These are phyloP conservation scores for Lymantria monacha DNA, from an alignment of 2,888 invertebrate species.

Conservation along the genomic window DNA sequence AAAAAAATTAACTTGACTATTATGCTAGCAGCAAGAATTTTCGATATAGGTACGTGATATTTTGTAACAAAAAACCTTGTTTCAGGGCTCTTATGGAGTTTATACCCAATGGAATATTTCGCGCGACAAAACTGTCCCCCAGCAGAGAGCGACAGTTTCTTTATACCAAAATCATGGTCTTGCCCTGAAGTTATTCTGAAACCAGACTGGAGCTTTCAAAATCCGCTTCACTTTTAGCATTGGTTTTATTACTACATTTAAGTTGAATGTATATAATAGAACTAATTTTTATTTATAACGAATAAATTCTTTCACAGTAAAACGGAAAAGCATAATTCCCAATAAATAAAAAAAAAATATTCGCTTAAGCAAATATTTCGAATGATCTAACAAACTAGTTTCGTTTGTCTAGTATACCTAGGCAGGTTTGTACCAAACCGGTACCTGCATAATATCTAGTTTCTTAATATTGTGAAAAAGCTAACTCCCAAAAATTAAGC, in stretches of 20 bases:
- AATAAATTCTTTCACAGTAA: too few relatives aligned
- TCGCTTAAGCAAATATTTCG: too few relatives aligned
- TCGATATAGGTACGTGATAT: not conserved
- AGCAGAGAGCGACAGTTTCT: constrained; percentile 65
- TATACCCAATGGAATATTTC: constrained; percentile 94
- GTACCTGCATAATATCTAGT: too few relatives aligned
- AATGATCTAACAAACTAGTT: too few relatives aligned
- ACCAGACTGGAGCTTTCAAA: constrained; percentile 72
- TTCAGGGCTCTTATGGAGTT: constrained; percentile 84
- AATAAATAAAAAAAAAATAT: too few relatives aligned
- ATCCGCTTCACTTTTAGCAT: constrained; percentile 52
- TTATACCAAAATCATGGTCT: constrained; percentile 74
- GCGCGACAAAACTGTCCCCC: constrained; percentile 89
- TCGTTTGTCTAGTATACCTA: too few relatives aligned
- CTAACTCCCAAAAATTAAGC: too few relatives aligned
- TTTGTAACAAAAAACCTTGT: constrained; percentile 4
- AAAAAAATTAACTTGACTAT: too few relatives aligned
- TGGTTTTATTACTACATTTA: constrained; percentile 10
- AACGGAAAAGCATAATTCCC: too few relatives aligned
- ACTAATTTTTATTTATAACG: not conserved
- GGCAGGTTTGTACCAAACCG: too few relatives aligned
- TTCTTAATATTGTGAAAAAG: too few relatives aligned
- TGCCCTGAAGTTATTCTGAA: constrained; percentile 70
- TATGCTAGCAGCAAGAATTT: too few relatives aligned
- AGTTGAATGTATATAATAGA: not conserved